Evolutionary conservation across 2,888 invertebrate genomes (phyloP).

Genomic region (Drosophila quasianomalipes): DNA sequence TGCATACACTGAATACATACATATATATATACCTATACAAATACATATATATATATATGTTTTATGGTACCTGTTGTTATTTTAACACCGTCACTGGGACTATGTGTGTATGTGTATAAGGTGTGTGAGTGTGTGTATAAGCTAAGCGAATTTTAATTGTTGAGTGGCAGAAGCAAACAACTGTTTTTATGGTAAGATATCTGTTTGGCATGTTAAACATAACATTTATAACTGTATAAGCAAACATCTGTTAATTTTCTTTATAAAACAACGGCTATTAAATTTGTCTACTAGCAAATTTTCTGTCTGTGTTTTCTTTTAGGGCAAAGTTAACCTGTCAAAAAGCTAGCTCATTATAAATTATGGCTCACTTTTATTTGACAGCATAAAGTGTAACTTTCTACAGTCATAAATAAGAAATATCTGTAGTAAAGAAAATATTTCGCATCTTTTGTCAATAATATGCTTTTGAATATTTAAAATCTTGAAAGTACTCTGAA

Average conservation of each 20-base stretch:
- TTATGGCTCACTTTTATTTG: neutral
- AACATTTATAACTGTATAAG: neutral
- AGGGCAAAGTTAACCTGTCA: neutral
- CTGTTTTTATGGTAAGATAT: neutral
- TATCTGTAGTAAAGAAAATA: neutral
- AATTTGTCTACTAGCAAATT: neutral
- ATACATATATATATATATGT: neutral
- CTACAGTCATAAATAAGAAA: neutral
- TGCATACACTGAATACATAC: constrained; percentile 4
- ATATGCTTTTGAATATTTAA: neutral
- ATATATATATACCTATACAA: neutral
- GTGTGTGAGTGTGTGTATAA: neutral
- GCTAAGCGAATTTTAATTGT: constrained; percentile 16
- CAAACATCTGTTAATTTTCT: neutral
- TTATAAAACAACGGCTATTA: neutral
- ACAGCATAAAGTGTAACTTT: neutral
- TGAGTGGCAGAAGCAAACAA: neutral
- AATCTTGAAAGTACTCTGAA: neutral
- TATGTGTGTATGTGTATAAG: neutral
- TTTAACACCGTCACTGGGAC: constrained; percentile 2
- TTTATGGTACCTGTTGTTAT: constrained; percentile 29
- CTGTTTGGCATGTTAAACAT: neutral
- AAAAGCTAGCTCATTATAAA: neutral
- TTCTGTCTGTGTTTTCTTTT: neutral
- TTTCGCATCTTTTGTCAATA: neutral